Evolutionary conservation across 2,797 vertebrate genomes (phyloP).

Genomic region (Halcyon leucocephala): DNA sequence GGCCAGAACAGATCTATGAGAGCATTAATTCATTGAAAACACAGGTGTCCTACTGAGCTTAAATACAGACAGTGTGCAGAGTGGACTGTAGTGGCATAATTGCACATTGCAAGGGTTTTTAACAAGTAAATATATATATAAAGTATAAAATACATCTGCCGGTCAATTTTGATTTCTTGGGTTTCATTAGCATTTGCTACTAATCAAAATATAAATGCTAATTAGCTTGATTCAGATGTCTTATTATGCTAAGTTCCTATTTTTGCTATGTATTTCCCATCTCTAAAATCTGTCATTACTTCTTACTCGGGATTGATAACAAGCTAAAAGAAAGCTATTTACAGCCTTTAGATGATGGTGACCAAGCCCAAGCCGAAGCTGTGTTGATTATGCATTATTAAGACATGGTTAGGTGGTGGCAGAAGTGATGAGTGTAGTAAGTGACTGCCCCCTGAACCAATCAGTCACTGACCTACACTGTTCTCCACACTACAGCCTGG

Average conservation of each 20-base stretch:
- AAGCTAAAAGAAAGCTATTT: neutral
- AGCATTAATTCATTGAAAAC: conserved; percentile 52
- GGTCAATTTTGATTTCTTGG: neutral
- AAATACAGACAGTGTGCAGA: neutral
- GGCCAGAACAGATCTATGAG: conserved; percentile 6
- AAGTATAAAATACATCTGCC: neutral
- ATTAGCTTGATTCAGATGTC: neutral
- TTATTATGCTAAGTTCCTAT: neutral
- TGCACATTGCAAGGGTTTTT: neutral
- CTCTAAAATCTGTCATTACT: neutral
- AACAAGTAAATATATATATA: neutral
- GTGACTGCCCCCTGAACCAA: neutral
- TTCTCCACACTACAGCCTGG: neutral
- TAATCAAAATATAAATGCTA: neutral
- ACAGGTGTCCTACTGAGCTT: neutral
- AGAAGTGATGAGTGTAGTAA: neutral
- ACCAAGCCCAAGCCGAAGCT: neutral
- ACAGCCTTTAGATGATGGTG: neutral
- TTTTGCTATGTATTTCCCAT: neutral
- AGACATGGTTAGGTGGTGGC: neutral
- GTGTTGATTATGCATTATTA: neutral
- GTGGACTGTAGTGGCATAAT: neutral
- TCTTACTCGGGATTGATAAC: neutral
- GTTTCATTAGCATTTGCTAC: neutral
- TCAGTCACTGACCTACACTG: neutral